Conservation (phyloP, 2,113 vertebrate species). For the Trematomus loennbergii region DNA sequence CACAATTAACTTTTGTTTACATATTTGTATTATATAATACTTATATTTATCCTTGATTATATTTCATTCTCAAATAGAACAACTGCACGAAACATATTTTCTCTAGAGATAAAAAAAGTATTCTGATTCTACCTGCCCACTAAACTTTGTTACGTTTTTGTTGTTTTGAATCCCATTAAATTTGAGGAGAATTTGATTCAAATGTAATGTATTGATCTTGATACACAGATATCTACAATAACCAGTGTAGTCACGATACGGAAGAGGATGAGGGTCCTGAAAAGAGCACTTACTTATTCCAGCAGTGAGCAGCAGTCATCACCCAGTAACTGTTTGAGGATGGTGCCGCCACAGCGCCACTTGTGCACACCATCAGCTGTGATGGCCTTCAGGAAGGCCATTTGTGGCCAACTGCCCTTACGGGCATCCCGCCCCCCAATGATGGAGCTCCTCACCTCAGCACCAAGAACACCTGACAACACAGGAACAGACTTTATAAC, state of each 20-base stretch:
- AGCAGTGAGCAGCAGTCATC: constrained; percentile 49
- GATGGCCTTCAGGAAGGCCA: constrained; percentile 41
- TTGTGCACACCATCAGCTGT: fast-evolving
- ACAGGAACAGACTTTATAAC: not conserved
- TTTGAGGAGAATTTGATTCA: not conserved
- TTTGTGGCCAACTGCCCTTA: not conserved
- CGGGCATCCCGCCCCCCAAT: not conserved
- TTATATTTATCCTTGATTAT: too few species aligned
- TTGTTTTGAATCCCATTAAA: too few species aligned
- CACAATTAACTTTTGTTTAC: too few species aligned
- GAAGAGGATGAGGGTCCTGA: not conserved
- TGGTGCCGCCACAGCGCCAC: constrained; percentile 48
- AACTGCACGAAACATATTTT: too few species aligned
- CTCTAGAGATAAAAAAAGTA: too few species aligned
- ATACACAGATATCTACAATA: not conserved
- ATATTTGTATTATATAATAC: too few species aligned
- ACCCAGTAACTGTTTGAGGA: constrained; percentile 21
- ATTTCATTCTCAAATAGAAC: too few species aligned
- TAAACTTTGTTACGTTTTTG: too few species aligned
- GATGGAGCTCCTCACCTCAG: constrained; percentile 37
- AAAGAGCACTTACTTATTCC: constrained; percentile 4
- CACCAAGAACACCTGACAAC: constrained; percentile 33
- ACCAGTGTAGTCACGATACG: not conserved
- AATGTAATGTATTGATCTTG: not conserved
- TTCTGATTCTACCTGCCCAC: too few species aligned